A percentile compares a stretch with the other conserved stretches of the same genome.
phyloP scores from a whole-genome alignment of 2,113 vertebrate species.

The Cryptoleucopteryx plumbea region DNA sequence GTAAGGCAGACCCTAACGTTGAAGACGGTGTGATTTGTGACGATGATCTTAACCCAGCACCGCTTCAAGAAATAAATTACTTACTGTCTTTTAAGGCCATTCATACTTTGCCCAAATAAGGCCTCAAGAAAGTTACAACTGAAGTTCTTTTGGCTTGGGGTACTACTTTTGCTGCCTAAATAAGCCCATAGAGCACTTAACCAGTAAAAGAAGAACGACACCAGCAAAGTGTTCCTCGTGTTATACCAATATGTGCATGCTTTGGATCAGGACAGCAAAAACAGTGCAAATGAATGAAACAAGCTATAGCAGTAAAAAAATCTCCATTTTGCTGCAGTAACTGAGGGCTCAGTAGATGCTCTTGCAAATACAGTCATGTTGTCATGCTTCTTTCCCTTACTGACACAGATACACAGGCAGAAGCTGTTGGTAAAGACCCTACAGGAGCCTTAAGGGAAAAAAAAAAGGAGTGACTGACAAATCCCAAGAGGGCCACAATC shows the following conservation, averaged over 20 bases:
- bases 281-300: neutral
- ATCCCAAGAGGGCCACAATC: neutral
- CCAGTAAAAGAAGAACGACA: neutral
- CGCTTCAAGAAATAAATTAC: conserved; percentile 24
- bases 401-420: neutral
- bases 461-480: neutral
- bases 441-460: neutral
- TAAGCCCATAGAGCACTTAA: neutral
- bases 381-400: neutral
- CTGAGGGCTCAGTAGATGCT: neutral
- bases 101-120: conserved; percentile 60
- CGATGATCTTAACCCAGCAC: conserved; percentile 16
- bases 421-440: neutral
- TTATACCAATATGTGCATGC: neutral
- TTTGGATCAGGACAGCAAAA: neutral
- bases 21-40: neutral
- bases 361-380: neutral
- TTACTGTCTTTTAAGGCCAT: conserved; percentile 17
- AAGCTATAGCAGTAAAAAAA: neutral
- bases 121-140: conserved; percentile 18
- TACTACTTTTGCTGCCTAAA: conserved; percentile 29
- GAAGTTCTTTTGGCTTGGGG: conserved; percentile 35
- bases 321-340: neutral
- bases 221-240: neutral
- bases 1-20: neutral